phyloP scores from a whole-genome alignment of 2,888 invertebrate species.

The Nomada fabriciana region DNA sequence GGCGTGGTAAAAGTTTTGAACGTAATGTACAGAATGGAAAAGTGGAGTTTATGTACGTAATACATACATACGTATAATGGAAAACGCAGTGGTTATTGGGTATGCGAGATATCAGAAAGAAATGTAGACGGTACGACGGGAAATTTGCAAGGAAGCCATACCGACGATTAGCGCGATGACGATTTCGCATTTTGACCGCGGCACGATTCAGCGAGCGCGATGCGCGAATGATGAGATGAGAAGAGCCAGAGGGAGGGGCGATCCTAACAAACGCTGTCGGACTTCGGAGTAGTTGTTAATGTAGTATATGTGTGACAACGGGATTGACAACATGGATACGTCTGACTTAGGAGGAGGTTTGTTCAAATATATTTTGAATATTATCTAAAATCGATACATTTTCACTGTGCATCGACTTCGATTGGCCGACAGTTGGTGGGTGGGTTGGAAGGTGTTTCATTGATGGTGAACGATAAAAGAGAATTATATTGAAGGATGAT shows the following conservation, averaged over 20 bases:
- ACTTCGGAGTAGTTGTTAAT: slow-evolving; percentile 84
- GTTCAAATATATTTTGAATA: slow-evolving; percentile 72
- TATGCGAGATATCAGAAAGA: background rate
- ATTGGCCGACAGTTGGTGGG: background rate
- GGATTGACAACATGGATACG: slow-evolving; percentile 84
- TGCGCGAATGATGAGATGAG: slow-evolving; percentile 64
- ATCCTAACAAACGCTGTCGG: slow-evolving; percentile 84
- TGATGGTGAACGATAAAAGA: slow-evolving; percentile 14
- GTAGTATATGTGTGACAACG: slow-evolving; percentile 85
- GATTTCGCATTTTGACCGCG: slow-evolving; percentile 60
- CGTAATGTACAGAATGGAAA: background rate
- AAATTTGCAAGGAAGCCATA: slow-evolving; percentile 52
- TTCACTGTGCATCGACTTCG: slow-evolving; percentile 6
- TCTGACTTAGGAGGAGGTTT: slow-evolving; percentile 84
- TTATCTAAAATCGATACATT: slow-evolving; percentile 21
- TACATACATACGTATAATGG: background rate
- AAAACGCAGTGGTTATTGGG: background rate
- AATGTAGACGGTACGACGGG: slow-evolving; percentile 14
- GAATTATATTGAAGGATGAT: slow-evolving; percentile 19
- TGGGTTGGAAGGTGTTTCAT: slow-evolving; percentile 13
- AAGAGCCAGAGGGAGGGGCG: slow-evolving; percentile 80
- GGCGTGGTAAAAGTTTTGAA: background rate
- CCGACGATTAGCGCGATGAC: slow-evolving; percentile 52
- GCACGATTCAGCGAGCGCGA: slow-evolving; percentile 65
- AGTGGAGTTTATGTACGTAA: background rate